Evolutionary conservation across 2,113 vertebrate species (phyloP).

Genomic region (Oryzias woworae): DNA sequence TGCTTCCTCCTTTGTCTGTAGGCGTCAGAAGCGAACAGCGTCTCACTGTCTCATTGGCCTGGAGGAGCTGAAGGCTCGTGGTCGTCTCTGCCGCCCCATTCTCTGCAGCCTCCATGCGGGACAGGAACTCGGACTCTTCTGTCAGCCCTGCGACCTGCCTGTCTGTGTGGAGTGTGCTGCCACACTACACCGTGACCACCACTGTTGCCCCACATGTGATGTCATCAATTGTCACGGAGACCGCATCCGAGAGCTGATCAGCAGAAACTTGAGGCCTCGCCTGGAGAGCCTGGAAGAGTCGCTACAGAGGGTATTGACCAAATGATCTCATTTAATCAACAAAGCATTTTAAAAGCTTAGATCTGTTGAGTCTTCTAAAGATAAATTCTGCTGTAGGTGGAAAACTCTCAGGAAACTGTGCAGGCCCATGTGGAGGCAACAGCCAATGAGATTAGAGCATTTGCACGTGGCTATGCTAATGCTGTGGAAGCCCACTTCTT

Average conservation of each 20-base stretch:
- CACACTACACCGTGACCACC: constrained; percentile 83
- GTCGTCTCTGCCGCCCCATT: constrained; percentile 73
- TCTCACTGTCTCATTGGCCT: constrained; percentile 78
- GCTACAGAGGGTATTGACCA: constrained; percentile 62
- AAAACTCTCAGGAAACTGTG: constrained; percentile 66
- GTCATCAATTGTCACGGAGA: constrained; percentile 81
- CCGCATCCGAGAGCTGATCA: constrained; percentile 79
- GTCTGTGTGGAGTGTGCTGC: constrained; percentile 84
- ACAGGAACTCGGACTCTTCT: constrained; percentile 89
- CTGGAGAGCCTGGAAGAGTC: constrained; percentile 75
- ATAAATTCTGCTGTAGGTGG: constrained; percentile 49
- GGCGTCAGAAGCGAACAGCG: constrained; percentile 88
- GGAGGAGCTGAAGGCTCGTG: constrained; percentile 76
- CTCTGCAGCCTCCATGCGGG: constrained; percentile 82
- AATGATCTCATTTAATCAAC: not conserved
- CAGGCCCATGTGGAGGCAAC: constrained; percentile 57
- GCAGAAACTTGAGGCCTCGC: constrained; percentile 71
- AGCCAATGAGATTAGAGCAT: constrained; percentile 77
- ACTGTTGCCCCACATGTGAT: constrained; percentile 68
- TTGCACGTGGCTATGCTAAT: constrained; percentile 79
- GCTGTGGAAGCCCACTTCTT: constrained; percentile 83
- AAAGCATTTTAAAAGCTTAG: too few species aligned
- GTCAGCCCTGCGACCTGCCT: constrained; percentile 83
- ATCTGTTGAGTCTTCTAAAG: too few species aligned
- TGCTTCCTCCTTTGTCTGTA: constrained; percentile 42